Conservation (phyloP, 2,888 invertebrate species). For the Synanthedon formicaeformis region DNA sequence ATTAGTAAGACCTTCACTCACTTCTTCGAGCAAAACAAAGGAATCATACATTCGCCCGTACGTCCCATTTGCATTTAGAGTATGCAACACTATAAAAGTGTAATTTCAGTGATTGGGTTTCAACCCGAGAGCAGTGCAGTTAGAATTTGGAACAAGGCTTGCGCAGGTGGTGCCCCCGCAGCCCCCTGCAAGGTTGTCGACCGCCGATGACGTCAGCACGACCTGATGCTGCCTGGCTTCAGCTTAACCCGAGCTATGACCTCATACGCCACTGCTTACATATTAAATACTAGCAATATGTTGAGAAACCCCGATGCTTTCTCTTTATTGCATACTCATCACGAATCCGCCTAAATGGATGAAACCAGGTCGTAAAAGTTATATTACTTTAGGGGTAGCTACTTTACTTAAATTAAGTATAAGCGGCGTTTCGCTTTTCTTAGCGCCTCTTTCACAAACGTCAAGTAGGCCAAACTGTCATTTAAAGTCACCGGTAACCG, state of each 20-base stretch:
- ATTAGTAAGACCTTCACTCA: no score
- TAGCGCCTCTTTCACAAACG: no score
- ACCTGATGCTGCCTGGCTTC: constrained; percentile 69
- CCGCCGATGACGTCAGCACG: constrained; percentile 64
- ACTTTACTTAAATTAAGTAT: no score
- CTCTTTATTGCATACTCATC: neutral
- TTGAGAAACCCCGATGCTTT: neutral
- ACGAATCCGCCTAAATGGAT: neutral
- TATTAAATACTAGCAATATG: neutral
- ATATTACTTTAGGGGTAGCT: no score
- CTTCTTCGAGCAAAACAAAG: no score
- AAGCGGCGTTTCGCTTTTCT: no score
- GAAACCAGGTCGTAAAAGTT: no score
- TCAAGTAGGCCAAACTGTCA: no score
- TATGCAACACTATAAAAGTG: neutral
- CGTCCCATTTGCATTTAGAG: no score
- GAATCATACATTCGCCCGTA: no score
- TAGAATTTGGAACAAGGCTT: constrained; percentile 41
- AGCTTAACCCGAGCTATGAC: constrained; percentile 60
- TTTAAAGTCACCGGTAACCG: no score
- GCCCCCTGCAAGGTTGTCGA: constrained; percentile 40
- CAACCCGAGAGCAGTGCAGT: constrained; percentile 22
- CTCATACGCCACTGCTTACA: constrained; percentile 19
- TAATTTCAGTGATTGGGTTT: neutral
- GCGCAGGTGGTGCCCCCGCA: constrained; percentile 16